Conservation (phyloP, 2,113 vertebrate genomes). For the Prunella himalayana region DNA sequence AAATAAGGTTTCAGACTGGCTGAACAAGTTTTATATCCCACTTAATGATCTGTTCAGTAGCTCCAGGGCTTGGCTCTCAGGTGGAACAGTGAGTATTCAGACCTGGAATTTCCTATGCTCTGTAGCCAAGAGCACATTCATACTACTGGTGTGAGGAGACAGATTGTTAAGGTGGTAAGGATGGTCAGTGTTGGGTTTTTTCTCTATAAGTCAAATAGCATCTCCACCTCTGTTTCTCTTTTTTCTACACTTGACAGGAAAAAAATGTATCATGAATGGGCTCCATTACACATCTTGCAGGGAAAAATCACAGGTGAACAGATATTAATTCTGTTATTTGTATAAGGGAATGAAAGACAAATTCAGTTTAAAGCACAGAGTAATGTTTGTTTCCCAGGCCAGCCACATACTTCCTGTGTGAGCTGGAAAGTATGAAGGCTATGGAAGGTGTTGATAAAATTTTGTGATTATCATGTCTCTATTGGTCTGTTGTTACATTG, state of each 20-base stretch:
- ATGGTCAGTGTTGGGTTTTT: not conserved
- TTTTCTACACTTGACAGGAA: not conserved
- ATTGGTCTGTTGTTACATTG: not conserved
- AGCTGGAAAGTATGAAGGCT: not conserved
- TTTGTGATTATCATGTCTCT: not conserved
- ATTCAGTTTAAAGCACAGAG: not conserved
- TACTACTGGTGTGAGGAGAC: rapidly evolving
- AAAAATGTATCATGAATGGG: not conserved
- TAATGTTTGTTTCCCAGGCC: not conserved
- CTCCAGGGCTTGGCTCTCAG: not conserved
- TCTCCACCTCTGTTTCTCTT: not conserved
- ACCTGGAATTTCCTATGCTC: not conserved
- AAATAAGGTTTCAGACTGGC: not conserved
- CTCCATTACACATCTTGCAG: not conserved
- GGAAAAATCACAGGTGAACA: not conserved
- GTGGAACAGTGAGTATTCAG: not conserved
- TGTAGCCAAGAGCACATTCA: not conserved
- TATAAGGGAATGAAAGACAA: not conserved
- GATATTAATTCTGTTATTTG: not conserved
- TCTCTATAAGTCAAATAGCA: not conserved
- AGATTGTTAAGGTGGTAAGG: not conserved
- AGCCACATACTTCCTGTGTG: not conserved
- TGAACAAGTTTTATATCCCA: not conserved
- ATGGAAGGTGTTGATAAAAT: not conserved
- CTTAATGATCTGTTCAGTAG: not conserved